A percentile compares a stretch with the other conserved stretches of the same genome.
Evolutionary conservation across 2,113 vertebrate genomes (phyloP).

Genomic region (Phycodurus eques): DNA sequence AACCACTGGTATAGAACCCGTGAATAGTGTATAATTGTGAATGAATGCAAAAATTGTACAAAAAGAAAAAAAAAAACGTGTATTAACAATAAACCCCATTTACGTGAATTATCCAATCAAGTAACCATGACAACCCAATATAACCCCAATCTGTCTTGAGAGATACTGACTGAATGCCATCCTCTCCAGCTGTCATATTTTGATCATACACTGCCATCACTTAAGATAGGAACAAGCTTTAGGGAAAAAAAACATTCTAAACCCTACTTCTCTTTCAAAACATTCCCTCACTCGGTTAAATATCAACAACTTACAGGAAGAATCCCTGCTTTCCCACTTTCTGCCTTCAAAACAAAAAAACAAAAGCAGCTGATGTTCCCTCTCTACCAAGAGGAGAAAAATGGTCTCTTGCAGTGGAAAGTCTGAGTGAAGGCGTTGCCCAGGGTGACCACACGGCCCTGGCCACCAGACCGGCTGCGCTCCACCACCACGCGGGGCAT

Average conservation of each 20-base stretch:
- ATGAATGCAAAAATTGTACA: conserved; percentile 5
- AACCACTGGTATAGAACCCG: conserved; percentile 10
- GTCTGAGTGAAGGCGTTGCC: conserved; percentile 91
- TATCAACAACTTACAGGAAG: conserved; percentile 2
- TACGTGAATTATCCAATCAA: conserved; percentile 39
- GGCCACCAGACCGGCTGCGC: conserved; percentile 80
- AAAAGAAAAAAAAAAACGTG: not conserved
- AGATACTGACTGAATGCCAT: conserved; percentile 27
- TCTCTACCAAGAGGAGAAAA: conserved; percentile 93
- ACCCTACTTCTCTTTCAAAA: conserved; percentile 3
- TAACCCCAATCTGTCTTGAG: conserved; percentile 22
- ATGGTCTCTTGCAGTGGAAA: conserved; percentile 92
- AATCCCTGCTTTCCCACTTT: not conserved
- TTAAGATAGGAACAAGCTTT: conserved; percentile 1
- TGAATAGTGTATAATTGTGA: conserved; percentile 25
- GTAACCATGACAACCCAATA: conserved; percentile 51
- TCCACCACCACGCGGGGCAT: conserved; percentile 97
- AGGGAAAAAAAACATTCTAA: conserved; percentile 10
- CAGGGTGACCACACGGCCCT: conserved; percentile 85
- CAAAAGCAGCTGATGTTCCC: not conserved
- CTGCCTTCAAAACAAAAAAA: conserved; percentile 3
- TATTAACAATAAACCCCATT: conserved; percentile 39
- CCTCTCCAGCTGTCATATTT: conserved; percentile 21
- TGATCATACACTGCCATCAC: conserved; percentile 3
- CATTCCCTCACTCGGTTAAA: not conserved